These are phyloP conservation scores for Drosophila pandora DNA, from an alignment of 1,140 invertebrate species.

Conservation along the genomic window DNA sequence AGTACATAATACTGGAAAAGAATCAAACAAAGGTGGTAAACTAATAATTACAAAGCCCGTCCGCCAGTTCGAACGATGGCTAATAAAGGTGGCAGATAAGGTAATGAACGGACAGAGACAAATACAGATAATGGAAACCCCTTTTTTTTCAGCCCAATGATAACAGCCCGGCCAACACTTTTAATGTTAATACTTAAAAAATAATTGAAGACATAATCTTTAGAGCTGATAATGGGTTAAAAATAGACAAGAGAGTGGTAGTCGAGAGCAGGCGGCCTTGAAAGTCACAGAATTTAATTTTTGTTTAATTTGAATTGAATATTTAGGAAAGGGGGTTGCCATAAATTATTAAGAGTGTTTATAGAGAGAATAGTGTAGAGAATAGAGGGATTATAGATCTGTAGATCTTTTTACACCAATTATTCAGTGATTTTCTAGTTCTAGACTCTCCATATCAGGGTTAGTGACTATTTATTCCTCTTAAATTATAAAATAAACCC, in stretches of 20 bases:
- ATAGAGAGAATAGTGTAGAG: too few relatives aligned
- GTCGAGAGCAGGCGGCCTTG: background rate
- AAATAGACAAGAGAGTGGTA: background rate
- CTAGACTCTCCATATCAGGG: too few relatives aligned
- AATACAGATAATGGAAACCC: background rate
- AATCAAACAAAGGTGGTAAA: constrained; percentile 1
- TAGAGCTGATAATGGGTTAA: background rate
- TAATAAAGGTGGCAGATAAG: too few relatives aligned
- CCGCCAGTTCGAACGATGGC: background rate
- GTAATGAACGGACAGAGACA: background rate
- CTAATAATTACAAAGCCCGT: background rate
- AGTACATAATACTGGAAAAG: background rate
- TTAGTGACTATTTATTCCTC: too few relatives aligned
- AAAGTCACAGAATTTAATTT: background rate
- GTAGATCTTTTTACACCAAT: too few relatives aligned
- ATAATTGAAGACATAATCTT: background rate
- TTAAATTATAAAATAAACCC: too few relatives aligned
- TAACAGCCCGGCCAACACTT: too few relatives aligned
- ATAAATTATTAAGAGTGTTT: too few relatives aligned
- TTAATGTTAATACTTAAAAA: background rate
- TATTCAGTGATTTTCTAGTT: too few relatives aligned
- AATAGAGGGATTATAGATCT: too few relatives aligned
- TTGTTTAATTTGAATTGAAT: background rate
- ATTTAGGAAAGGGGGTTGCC: background rate
- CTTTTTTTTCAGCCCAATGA: too few relatives aligned